Base-by-base conservation (phyloP, 2,113 vertebrate genomes). In the Ceyx melanurus region DNA sequence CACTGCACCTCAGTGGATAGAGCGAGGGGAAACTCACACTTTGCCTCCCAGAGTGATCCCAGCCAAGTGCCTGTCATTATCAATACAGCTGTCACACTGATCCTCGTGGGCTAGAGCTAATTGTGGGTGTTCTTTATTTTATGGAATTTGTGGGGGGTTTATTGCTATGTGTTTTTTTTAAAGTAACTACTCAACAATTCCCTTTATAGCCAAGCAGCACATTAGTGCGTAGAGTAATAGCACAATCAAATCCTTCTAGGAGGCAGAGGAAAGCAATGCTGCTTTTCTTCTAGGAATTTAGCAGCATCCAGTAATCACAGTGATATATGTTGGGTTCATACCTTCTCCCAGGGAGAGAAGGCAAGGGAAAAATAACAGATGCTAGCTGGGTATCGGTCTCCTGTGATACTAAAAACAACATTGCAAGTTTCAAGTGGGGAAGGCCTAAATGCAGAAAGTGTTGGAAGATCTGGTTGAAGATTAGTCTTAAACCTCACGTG, bases 381-480 rank as follows among this genome's bases (percentile, higher is more conserved):
- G 96, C 87, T 92, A 83, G 92, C 54, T 96, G 94, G 94, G 97
- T 97, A 97, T 97, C 16, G 2, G 72, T 96, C 97, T 97, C 97
- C 53, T 64, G 91, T 95, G 97, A 88, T 95, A 97, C 93, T 88
- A 97, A 96, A 96, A 97, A 95, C 82, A 97, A 96, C 91, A 97
- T 43, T 53, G 92, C 90, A 94, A 42, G 48, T 70, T 97, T 96
- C 95, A 92, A 95, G 76, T 70, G 87, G 85, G 80, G 94, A 96
- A 92, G 91, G 77, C 62, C 86, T 96, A 90, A 96, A 92, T 80
- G 33, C 80, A 88, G 76, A 88, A 97, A 97, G 95, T 97, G 96
- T 97, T 96, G 95, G 97, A 97, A 97, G 92, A 97, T 92, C 90
- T 96, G 71, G 89, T 86, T 95, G 95, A 97, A 97, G 96, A 98